phyloP scores from a whole-genome alignment of 2,797 vertebrate species.

The Peromyscus melanophrys region DNA sequence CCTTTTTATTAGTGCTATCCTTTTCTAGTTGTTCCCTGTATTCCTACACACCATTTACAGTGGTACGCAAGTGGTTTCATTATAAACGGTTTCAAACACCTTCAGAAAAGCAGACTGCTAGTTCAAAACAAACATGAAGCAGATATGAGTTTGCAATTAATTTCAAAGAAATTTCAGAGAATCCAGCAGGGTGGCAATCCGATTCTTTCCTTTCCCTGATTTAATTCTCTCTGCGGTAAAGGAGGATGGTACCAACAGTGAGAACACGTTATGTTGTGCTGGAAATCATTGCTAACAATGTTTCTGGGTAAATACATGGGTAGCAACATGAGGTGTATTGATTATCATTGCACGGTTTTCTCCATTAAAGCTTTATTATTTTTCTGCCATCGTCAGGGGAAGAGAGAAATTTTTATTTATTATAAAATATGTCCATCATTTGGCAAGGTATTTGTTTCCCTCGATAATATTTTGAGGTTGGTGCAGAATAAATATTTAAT shows the following conservation, averaged over 20 bases:
- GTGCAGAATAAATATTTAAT: conserved; percentile 66
- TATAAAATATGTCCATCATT: conserved; percentile 65
- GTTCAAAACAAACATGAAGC: conserved; percentile 18
- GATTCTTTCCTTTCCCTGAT: neutral
- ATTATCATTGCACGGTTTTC: conserved; percentile 60
- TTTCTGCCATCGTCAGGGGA: conserved; percentile 35
- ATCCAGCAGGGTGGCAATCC: neutral
- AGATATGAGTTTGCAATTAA: neutral
- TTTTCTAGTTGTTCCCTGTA: neutral
- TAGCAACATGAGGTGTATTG: conserved; percentile 72
- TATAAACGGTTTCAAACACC: neutral
- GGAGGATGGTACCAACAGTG: neutral
- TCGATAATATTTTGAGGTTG: conserved; percentile 49
- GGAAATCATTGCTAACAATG: conserved; percentile 78
- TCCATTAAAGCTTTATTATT: conserved; percentile 65
- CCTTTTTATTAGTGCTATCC: neutral
- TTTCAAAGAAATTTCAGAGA: conserved; percentile 54
- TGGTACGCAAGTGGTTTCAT: neutral
- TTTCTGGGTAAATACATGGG: conserved; percentile 51
- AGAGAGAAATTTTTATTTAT: conserved; percentile 60
- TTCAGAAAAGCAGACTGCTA: neutral
- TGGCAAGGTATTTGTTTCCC: conserved; percentile 50
- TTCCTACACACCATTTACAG: neutral
- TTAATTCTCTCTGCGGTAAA: conserved; percentile 5
- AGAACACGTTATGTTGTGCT: neutral